A percentile compares a stretch with the other conserved stretches of the same genome.
Conservation (phyloP, 2,888 invertebrate species). For the Eucriotettix oculatus region DNA sequence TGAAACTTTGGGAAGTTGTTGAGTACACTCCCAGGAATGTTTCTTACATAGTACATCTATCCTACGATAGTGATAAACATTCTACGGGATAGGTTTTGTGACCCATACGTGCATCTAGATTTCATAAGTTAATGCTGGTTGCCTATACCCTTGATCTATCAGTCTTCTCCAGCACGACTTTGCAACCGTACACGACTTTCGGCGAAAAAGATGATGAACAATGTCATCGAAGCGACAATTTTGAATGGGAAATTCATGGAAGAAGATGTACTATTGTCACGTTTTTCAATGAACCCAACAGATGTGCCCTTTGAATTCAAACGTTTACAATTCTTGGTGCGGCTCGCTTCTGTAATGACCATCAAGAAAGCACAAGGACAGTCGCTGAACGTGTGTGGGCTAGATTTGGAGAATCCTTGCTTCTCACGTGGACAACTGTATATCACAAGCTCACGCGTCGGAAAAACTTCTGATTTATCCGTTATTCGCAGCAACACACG, state of each 20-base stretch:
- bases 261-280: constrained; percentile 18
- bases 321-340: constrained; percentile 17
- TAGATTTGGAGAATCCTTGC: too few species aligned
- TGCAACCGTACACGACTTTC: constrained; percentile 16
- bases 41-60: too few species aligned
- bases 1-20: too few species aligned
- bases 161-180: constrained; percentile 15
- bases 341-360: constrained; percentile 14
- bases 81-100: too few species aligned
- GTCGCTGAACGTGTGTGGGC: too few species aligned
- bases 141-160: too few species aligned
- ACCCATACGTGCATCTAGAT: too few species aligned
- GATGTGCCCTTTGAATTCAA: constrained; percentile 17
- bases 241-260: too few species aligned
- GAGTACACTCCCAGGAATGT: too few species aligned
- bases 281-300: constrained; percentile 20
- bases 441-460: not conserved
- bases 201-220: constrained; percentile 5
- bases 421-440: not conserved
- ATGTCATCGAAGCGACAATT: constrained; percentile 16
- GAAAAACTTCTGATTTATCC: not conserved
- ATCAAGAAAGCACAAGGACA: too few species aligned
- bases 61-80: too few species aligned
- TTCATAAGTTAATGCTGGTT: too few species aligned
- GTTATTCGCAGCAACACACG: not conserved